These are phyloP conservation scores for Tromatobia lineatoria DNA, from an alignment of 2,888 invertebrate species.

Conservation along the genomic window DNA sequence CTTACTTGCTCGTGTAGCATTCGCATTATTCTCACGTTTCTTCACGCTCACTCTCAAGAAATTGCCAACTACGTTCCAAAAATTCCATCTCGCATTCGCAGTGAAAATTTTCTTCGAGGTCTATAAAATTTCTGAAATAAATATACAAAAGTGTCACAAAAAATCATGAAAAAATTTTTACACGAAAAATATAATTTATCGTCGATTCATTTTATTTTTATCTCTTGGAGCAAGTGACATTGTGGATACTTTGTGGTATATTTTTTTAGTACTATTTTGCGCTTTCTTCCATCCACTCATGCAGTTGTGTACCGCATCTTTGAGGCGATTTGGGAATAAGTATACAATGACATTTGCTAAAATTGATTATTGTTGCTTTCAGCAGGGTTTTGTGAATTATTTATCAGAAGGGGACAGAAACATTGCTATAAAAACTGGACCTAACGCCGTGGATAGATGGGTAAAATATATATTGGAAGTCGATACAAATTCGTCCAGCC, in stretches of 20 bases:
- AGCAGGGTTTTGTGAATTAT: constrained; percentile 9
- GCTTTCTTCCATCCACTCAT: neutral
- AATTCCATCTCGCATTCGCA: neutral
- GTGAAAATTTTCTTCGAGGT: constrained; percentile 2
- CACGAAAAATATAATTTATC: constrained; percentile 25
- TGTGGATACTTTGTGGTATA: constrained; percentile 9
- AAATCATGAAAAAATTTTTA: constrained; percentile 29
- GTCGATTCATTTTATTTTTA: neutral
- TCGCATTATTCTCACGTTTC: constrained; percentile 25
- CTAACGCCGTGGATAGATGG: neutral
- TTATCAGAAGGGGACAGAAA: neutral
- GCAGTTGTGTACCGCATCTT: neutral
- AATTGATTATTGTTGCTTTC: neutral
- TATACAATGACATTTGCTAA: neutral
- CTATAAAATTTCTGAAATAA: constrained; percentile 13
- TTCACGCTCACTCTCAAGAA: neutral
- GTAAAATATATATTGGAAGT: constrained; percentile 18
- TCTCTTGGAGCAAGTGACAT: constrained; percentile 9
- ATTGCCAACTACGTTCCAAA: constrained; percentile 16
- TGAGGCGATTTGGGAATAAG: neutral
- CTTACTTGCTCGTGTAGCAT: constrained; percentile 17
- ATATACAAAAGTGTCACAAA: constrained; percentile 33
- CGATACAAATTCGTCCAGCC: constrained; percentile 26
- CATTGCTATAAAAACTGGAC: neutral
- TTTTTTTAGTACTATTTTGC: neutral